Evolutionary conservation across 1,140 invertebrate species (phyloP), one percentile per base, ranked within the genome.

Genomic region (Drosophila azteca): DNA sequence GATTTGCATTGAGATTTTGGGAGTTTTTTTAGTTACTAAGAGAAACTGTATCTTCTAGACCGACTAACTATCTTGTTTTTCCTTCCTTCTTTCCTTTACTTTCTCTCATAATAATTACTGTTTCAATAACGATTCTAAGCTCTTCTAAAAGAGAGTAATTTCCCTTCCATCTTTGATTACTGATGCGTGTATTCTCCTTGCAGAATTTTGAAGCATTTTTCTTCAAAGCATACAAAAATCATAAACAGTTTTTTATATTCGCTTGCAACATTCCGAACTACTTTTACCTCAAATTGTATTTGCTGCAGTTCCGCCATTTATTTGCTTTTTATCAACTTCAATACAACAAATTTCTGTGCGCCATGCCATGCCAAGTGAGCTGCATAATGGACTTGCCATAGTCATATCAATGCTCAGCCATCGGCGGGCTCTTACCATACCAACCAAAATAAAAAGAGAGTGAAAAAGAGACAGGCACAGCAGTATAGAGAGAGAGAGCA

Each of bases 371-470:
- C 68, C 82, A 77, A 87, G 77, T 87, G 77, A 84, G 68, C 77
- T 81, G 77, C 72, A 77, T 77, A 84, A 84, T 85, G 66, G 82
- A 81, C 77, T 70, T 80, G 81, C 73, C 82, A 70, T 46, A 59
- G 68, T 68, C 81, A 70, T 84, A 81, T 81, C 82, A 80, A 70
- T 85, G 67, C 64, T 70, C 61, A 66, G 64, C 65, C 73, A 81
- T 77, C 73, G 82, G 64, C 17, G 29, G 13, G 35, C 11, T 13
- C 11, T 3, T 13, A 11, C 11, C n/a, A 20, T 20, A 20, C 17
- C 17, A 20, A 3, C 35, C 35, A 4, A 13, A 39, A 13, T 11
- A 4, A 13, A 39, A 13, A 13, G 35, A 5, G 35, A 39, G 31
- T 2, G 31, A 9, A 9, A 35, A 44, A 57, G 54, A 24, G 7